Evolutionary conservation across 2,888 invertebrate species (phyloP), one percentile per base, ranked within the genome.

Genomic region (Ashinkailepas kermadecensis): DNA sequence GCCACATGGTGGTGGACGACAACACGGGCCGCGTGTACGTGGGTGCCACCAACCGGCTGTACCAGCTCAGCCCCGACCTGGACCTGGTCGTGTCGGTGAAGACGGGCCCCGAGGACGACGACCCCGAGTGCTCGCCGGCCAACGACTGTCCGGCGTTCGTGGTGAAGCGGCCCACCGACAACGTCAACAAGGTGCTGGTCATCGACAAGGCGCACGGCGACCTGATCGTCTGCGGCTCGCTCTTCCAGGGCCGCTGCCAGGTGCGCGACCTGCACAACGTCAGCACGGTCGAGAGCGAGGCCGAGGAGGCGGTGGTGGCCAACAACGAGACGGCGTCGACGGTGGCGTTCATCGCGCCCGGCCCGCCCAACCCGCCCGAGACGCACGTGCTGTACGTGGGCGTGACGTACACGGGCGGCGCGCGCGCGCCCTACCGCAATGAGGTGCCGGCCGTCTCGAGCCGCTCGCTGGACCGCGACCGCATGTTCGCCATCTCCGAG

Each of bases 321-420:
- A 98, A 98, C 88, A 97, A 97, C 89, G 94, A 93, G 70, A 93
- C 94, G 56, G 96, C 97, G 21, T 96, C 97, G 74, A 97, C 97
- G 15, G 96, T 98, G 82, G 97, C 96, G 82, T 98, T 97, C 88
- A 97, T 98, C 84, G 97, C 97, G 0, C 96, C 96, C 0, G 97
- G 97, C 4, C 97, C 96, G 18, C 74, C 74, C 21, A 54, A 54
- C 21, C 95, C 95, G 12, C 95, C 95, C 11, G 94, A 94, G 85
- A 92, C 95, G 80, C 86, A 87, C 81, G 96, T 97, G 25, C 94
- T 98, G 92, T 97, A 98, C 88, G 95, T 97, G 81, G 97, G 96
- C 81, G 96, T 96, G 78, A 96, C 97, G 56, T 96, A 93, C 88
- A 96, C 96, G 39, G 54, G 74, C 54, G 74, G 74, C 74, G 13